phyloP scores from a whole-genome alignment of 1,140 invertebrate genomes.

The Diachasma alloeum region DNA sequence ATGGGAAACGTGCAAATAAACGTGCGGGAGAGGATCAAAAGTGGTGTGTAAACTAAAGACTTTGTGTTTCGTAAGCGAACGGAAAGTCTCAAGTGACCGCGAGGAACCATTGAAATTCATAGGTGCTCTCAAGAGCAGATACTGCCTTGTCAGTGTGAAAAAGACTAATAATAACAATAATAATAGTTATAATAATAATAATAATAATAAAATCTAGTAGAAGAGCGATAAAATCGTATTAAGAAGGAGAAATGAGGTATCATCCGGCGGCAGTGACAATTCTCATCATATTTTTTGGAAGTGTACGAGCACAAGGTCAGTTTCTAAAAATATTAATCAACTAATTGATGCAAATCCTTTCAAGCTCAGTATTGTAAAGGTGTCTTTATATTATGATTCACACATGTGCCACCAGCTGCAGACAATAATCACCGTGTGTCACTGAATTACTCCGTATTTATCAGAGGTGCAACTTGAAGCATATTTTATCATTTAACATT shows the following conservation, averaged over 20 bases:
- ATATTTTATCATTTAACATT: too few relatives aligned
- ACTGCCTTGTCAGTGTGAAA: neutral
- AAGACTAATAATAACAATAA: neutral
- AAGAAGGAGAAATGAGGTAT: slow-evolving; percentile 53
- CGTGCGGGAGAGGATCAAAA: neutral
- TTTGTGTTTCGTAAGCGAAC: neutral
- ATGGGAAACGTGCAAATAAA: neutral
- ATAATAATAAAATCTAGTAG: neutral
- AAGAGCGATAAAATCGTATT: slow-evolving; percentile 16
- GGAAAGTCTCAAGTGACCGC: neutral
- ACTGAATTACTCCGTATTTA: too few relatives aligned
- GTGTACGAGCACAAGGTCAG: slow-evolving; percentile 60
- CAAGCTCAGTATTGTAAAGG: too few relatives aligned
- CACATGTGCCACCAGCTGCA: too few relatives aligned
- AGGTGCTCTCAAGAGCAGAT: neutral
- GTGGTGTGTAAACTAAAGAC: neutral
- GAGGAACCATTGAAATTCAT: neutral
- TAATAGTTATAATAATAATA: neutral
- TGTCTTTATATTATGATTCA: too few relatives aligned
- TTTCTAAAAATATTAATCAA: slow-evolving; percentile 10
- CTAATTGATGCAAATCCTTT: neutral
- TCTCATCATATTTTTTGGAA: slow-evolving; percentile 51
- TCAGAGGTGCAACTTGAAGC: too few relatives aligned
- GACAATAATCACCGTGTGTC: too few relatives aligned
- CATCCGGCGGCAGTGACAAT: slow-evolving; percentile 45